Evolutionary conservation across 64 coral and sea anemone species (phyloP).

Genomic region (Pocillopora verrucosa): DNA sequence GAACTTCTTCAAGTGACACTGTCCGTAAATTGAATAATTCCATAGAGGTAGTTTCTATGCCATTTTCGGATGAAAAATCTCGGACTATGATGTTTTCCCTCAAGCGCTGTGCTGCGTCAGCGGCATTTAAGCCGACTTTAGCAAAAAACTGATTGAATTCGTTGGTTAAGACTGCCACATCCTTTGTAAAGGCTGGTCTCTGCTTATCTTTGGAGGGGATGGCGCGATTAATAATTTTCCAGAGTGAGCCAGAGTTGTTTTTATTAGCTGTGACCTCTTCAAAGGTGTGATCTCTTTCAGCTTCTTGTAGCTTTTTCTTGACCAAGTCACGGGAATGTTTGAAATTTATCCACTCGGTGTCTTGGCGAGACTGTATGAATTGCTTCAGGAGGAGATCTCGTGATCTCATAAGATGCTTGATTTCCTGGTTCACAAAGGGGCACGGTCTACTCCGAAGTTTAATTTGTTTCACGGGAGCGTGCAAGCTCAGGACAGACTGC

Average conservation of each 20-base stretch:
- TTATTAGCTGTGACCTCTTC: conserved; percentile 28
- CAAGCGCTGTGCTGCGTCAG: neutral
- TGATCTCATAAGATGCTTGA: conserved; percentile 23
- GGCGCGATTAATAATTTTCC: no score
- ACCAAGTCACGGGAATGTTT: neutral
- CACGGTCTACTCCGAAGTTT: conserved; percentile 49
- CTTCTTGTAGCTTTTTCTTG: conserved; percentile 30
- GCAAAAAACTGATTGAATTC: conserved; percentile 47
- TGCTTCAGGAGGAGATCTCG: conserved; percentile 20
- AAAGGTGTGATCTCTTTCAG: conserved; percentile 33
- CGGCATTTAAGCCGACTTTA: neutral
- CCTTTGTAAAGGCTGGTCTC: conserved; percentile 13
- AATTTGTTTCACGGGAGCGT: conserved; percentile 37
- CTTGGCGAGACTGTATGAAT: neutral
- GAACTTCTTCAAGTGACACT: conserved; percentile 22
- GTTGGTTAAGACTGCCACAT: conserved; percentile 10
- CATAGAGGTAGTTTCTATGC: neutral
- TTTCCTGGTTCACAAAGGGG: conserved; percentile 36
- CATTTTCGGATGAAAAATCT: neutral
- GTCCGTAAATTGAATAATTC: conserved; percentile 16
- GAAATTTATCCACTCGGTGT: conserved; percentile 7
- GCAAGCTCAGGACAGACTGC: neutral
- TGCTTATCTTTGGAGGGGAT: neutral
- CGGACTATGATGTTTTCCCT: conserved; percentile 27
- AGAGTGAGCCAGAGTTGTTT: conserved; percentile 27